These are phyloP conservation scores for Parapsyche elsis DNA, from an alignment of 1,140 invertebrate species.

Conservation along the genomic window DNA sequence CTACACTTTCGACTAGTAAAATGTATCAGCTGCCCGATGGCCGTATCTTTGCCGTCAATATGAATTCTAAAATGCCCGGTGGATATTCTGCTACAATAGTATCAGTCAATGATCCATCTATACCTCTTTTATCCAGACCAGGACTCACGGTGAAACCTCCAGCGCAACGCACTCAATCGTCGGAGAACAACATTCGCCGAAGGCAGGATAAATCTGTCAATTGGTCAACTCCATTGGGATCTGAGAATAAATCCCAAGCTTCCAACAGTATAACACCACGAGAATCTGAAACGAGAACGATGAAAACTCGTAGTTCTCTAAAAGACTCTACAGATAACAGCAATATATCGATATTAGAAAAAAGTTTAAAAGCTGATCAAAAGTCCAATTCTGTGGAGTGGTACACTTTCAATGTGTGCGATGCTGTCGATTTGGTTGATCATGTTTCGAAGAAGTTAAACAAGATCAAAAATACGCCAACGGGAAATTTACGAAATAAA, in stretches of 20 bases:
- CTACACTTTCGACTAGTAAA: constrained; percentile 65
- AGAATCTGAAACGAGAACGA: not conserved
- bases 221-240: not conserved
- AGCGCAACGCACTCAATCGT: constrained; percentile 7
- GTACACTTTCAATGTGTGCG: constrained; percentile 65
- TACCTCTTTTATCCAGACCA: not conserved
- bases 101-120: constrained; percentile 58
- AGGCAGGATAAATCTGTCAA: constrained; percentile 31
- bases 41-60: constrained; percentile 65
- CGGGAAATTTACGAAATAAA: constrained; percentile 60
- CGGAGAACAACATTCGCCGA: not conserved
- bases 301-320: constrained; percentile 44
- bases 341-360: not conserved
- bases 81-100: constrained; percentile 68
- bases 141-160: constrained; percentile 36
- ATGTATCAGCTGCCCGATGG: constrained; percentile 67
- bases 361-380: constrained; percentile 46
- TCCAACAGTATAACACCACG: not conserved
- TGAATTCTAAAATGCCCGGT: constrained; percentile 65
- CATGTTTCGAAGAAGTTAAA: constrained; percentile 62
- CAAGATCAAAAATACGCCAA: constrained; percentile 61
- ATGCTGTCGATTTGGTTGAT: constrained; percentile 64
- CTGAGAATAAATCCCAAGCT: not conserved
- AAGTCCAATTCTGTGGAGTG: constrained; percentile 59
- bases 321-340: not conserved